Evolutionary conservation across 2,797 vertebrate species (phyloP).

Genomic region (Melanotaenia trifasciata): DNA sequence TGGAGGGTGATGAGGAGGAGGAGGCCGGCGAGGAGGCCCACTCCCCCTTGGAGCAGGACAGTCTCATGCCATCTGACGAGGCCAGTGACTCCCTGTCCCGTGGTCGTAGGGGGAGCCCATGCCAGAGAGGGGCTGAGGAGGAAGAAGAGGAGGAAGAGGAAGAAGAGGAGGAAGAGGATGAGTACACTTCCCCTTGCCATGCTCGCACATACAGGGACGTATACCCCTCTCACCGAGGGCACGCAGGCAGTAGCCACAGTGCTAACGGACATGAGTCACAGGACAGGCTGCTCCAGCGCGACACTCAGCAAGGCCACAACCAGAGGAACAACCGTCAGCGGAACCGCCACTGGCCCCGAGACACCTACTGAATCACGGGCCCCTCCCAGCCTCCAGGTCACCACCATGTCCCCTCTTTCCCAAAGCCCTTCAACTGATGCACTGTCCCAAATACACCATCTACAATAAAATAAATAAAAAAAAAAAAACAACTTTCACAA

Average conservation of each 20-base stretch:
- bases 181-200: constrained; percentile 79
- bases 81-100: constrained; percentile 91
- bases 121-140: constrained; percentile 85
- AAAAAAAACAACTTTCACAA: background rate
- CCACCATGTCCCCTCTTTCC: constrained; percentile 11
- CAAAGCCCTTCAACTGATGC: constrained; percentile 19
- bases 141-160: constrained; percentile 80
- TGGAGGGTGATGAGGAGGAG: constrained; percentile 77
- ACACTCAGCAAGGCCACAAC: constrained; percentile 89
- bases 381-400: constrained; percentile 28
- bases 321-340: constrained; percentile 94
- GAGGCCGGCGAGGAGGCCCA: constrained; percentile 85
- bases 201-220: constrained; percentile 88
- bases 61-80: constrained; percentile 94
- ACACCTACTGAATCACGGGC: constrained; percentile 88
- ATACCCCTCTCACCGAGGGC: constrained; percentile 90
- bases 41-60: constrained; percentile 94
- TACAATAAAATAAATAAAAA: background rate
- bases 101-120: constrained; percentile 86
- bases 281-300: constrained; percentile 88
- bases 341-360: constrained; percentile 93
- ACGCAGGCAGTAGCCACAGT: constrained; percentile 86
- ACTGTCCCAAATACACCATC: constrained; percentile 24
- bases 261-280: constrained; percentile 91
- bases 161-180: constrained; percentile 76